These are phyloP conservation scores for Oscheius sp. DNA, from an alignment of 2,888 invertebrate species.

Conservation along the genomic window DNA sequence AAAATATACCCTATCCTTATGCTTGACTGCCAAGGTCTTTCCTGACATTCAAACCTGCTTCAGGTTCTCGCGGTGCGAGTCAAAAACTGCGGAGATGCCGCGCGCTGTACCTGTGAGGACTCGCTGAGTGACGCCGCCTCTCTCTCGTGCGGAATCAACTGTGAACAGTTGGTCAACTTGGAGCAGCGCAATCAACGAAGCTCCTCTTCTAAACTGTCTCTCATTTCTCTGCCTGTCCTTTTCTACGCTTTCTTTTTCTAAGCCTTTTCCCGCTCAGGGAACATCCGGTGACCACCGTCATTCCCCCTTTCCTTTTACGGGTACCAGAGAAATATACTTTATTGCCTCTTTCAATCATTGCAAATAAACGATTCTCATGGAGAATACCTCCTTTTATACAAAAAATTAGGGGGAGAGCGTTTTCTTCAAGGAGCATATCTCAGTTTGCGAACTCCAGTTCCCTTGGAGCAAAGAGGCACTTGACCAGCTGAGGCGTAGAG, in stretches of 20 bases:
- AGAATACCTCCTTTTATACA: neutral
- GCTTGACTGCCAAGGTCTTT: too few species aligned
- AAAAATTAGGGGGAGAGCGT: neutral
- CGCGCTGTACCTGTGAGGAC: conserved; percentile 53
- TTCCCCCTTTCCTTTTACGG: conserved; percentile 8
- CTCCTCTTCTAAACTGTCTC: neutral
- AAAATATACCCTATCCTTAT: too few species aligned
- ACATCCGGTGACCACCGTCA: conserved; percentile 18
- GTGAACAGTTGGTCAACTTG: conserved; percentile 27
- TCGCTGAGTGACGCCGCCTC: conserved; percentile 34
- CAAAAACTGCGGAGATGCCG: conserved; percentile 49
- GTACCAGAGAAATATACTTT: conserved; percentile 11
- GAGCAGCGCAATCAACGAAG: conserved; percentile 21
- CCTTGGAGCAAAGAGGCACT: conserved; percentile 17
- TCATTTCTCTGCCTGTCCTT: neutral
- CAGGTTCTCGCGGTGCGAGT: conserved; percentile 48
- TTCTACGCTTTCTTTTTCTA: neutral
- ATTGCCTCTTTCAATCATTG: neutral
- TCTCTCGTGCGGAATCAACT: conserved; percentile 23
- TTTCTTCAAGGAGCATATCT: conserved; percentile 1
- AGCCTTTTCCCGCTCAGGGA: conserved; percentile 13
- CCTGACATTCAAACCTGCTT: too few species aligned
- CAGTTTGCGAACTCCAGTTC: conserved; percentile 1
- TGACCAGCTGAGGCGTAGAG: conserved; percentile 29
- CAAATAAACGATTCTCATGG: conserved; percentile 16